Evolutionary conservation across 1,140 invertebrate genomes (phyloP), one percentile per base, ranked within the genome.

Genomic region (Semibalanus balanoides): DNA sequence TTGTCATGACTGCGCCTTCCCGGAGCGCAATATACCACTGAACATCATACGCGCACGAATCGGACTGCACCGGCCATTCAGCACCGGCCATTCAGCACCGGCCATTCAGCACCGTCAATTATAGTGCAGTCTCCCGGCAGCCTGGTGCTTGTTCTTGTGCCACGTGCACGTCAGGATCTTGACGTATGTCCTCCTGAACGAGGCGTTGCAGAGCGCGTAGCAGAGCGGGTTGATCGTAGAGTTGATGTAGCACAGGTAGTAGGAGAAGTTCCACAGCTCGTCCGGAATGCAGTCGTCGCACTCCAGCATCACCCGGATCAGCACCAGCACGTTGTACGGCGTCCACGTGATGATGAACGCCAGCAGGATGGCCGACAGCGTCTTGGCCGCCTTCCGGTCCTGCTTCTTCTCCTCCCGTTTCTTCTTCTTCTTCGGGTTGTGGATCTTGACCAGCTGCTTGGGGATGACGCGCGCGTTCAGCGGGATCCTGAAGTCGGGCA

Each of bases 291-390:
- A 92, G 79, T 90, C 89, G 74, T 90, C 89, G 81, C 92, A 92
- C 31, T 90, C 87, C 74, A 93, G 91, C 79, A 95, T 85, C 28
- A 93, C 93, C 84, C 95, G 95, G 73, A 96, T 85, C 78, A 96
- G 86, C 77, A 95, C 93, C 77, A 97, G 86, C 73, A 99, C 95
- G 84, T 98, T 99, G 85, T 99, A 99, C 73, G 97, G 97, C 70
- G 95, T 96, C 97, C 97, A 99, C 3, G 97, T 99, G 80, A 99
- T 90, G 79, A 99, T 97, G 85, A 99, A 99, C 74, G 96, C 96
- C 75, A 98, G 84, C 77, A 99, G 86, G 79, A 99, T 99, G 77
- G 97, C 97, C 11, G 93, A 97, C 71, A 99, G 84, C 0, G 97
- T 99, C 84, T 99, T 99, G 0, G 98, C 98, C 14, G 98, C 98